Evolutionary conservation across 2,888 invertebrate genomes (phyloP), one percentile per base, ranked within the genome.

Genomic region (Leptinotarsa haldemani): DNA sequence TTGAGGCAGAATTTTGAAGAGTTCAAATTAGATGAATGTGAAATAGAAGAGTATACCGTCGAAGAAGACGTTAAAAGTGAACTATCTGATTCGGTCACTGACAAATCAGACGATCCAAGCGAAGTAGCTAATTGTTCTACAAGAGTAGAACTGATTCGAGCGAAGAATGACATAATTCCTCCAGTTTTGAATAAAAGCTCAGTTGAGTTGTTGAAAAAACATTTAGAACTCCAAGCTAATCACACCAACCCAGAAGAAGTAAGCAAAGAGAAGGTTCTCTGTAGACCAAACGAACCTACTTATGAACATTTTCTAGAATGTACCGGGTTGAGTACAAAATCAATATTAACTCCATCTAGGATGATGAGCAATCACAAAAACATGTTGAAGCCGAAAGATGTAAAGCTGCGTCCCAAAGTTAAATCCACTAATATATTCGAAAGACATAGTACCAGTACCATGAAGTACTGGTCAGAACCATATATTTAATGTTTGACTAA

Each of bases 251-350:
- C 65, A 30, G 70, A 66, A 4, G 65, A 74, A 52, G 85, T 87
- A 68, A 89, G 88, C 81, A 82, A 82, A 58, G 47, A 61, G 5
- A 40, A 68, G 13, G 83, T 83, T 71, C 80, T 71, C 77, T 78
- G 71, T 80, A 79, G 79, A 76, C 74, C 71, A 78, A 81, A 80
- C 77, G 84, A 89, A 87, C 81, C 90, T 84, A 85, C 90, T 22
- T 94, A 94, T 82, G 94, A 94, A 86, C 92, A 93, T 85, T 94
- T 94, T 84, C 88, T 94, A 68, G 94, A 94, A 86, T 92, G 93
- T 22, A 94, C 94, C 69, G 94, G 94, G 70, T 90, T 94, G 75
- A 94, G 94, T 87, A 93, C 94, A 78, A 94, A 94, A 87, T 93
- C 94, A 63, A 93, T 94, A 82, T 89, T 93, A 81, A 92, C 93